Conservation (phyloP, 2,113 vertebrate species). For the Capreolus pygargus region DNA sequence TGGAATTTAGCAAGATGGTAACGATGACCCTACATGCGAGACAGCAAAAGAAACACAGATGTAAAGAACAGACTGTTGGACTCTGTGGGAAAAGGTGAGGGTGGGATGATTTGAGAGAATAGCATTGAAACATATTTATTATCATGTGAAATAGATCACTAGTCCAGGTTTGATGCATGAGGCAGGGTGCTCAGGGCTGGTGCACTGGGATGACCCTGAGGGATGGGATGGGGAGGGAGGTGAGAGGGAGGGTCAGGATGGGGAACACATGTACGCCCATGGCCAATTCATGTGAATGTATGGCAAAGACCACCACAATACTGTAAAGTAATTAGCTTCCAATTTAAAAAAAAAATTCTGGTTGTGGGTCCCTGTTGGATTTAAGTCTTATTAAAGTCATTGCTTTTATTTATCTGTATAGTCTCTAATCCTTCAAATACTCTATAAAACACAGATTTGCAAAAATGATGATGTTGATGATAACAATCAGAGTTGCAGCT, state of each 20-base stretch:
- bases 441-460: not conserved
- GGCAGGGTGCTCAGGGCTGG: not conserved
- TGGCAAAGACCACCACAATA: not conserved
- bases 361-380: not conserved
- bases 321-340: not conserved
- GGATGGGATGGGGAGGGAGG: not conserved
- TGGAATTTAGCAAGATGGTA: not conserved
- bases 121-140: not conserved
- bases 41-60: not conserved
- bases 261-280: not conserved
- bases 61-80: not conserved
- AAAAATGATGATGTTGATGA: not conserved
- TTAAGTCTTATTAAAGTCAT: not conserved
- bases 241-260: not conserved
- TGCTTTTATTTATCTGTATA: not conserved
- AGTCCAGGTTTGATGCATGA: not conserved
- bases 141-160: not conserved
- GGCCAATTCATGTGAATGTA: not conserved
- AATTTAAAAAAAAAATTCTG: not conserved
- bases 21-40: not conserved
- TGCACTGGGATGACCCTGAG: not conserved
- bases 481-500: not conserved
- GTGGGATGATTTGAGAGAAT: not conserved
- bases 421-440: not conserved
- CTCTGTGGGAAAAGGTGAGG: not conserved